phyloP scores from a whole-genome alignment of 2,113 vertebrate genomes.

The Silurus glanis region DNA sequence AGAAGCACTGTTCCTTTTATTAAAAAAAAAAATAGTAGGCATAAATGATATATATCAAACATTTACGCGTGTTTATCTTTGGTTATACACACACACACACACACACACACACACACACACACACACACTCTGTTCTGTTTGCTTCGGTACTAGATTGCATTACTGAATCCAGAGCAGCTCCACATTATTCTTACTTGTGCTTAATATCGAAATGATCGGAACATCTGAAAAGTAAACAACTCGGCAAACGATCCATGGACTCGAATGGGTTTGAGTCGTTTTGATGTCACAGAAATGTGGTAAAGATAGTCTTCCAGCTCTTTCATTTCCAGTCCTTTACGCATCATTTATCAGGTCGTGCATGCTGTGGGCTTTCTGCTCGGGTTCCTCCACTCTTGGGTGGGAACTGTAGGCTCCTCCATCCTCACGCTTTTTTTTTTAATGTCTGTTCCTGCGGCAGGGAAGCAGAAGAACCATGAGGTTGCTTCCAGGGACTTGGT shows the following conservation, averaged over 20 bases:
- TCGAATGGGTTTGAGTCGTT: not conserved
- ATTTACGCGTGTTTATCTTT: not conserved
- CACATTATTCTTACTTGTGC: no score
- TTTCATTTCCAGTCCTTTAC: not conserved
- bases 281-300: not conserved
- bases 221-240: no score
- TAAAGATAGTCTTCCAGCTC: not conserved
- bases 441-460: slow-evolving; percentile 88
- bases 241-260: no score
- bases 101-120: no score
- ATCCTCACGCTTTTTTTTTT: slow-evolving; percentile 81
- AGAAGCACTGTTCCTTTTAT: slow-evolving; percentile 43
- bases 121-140: no score
- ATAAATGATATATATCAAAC: not conserved
- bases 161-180: no score
- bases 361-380: not conserved
- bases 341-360: not conserved
- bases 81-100: no score
- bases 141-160: no score
- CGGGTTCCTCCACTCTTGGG: not conserved
- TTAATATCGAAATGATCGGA: no score
- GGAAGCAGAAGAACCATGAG: slow-evolving; percentile 79
- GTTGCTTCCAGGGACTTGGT: slow-evolving; percentile 84
- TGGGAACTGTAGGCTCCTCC: slow-evolving; percentile 65
- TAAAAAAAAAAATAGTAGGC: not conserved